phyloP scores from a whole-genome alignment of 1,140 invertebrate species.

The Dendroctonus valens region DNA sequence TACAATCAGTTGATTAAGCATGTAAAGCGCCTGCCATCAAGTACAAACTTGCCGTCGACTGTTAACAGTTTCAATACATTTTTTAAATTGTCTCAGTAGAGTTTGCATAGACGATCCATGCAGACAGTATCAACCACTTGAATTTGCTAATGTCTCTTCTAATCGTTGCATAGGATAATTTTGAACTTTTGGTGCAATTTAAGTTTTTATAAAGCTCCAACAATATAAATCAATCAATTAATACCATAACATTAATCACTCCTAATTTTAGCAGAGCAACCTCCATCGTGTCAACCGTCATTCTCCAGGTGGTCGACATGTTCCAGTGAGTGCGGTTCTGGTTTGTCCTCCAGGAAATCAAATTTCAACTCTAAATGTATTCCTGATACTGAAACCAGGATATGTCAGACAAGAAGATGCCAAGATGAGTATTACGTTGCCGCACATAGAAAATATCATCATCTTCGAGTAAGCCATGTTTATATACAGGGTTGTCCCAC shows the following conservation, averaged over 20 bases:
- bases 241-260: background rate
- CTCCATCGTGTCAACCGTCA: constrained; percentile 44
- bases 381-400: constrained; percentile 59
- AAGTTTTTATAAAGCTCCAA: too few relatives aligned
- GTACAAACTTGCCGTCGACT: too few relatives aligned
- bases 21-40: too few relatives aligned
- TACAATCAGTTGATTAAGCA: too few relatives aligned
- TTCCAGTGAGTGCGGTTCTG: constrained; percentile 62
- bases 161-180: too few relatives aligned
- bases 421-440: constrained; percentile 38
- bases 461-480: constrained; percentile 46
- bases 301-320: constrained; percentile 63
- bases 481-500: background rate
- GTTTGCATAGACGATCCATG: too few relatives aligned
- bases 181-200: too few relatives aligned
- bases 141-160: too few relatives aligned
- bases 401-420: constrained; percentile 59
- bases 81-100: too few relatives aligned
- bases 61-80: too few relatives aligned
- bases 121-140: too few relatives aligned
- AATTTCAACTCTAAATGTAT: constrained; percentile 60
- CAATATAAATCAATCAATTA: too few relatives aligned
- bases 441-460: constrained; percentile 38
- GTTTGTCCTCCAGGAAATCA: constrained; percentile 61
- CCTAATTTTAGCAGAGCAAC: constrained; percentile 44